Base-by-base conservation (phyloP, 1,140 invertebrate genomes). In the Radopholus similis region DNA sequence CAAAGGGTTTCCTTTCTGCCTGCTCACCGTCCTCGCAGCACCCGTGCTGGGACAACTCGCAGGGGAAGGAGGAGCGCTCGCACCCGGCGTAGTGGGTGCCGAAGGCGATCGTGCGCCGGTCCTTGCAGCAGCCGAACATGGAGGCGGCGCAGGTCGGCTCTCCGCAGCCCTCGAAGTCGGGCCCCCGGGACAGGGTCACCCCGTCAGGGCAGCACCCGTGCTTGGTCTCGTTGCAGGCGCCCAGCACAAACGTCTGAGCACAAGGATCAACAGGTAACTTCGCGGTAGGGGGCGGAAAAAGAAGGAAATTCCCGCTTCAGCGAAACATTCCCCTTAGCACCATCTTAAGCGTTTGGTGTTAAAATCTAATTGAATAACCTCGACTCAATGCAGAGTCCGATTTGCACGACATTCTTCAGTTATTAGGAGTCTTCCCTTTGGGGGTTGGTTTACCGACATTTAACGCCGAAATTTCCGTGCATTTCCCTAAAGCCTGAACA, bases 11-110 rank as follows among this genome's bases (percentile, higher is more conserved):
- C n/a, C n/a, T n/a, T n/a, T n/a, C n/a, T n/a, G n/a, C n/a, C n/a
- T n/a, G n/a, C n/a, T n/a, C n/a, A n/a, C n/a, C 88, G 83, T 94
- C 91, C 37, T 88, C 87, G 79, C 92, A 94, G 80, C 92, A 95
- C 26, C 91, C 90, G 82, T 86, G 90, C 37, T 62, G 64, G 1
- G 78, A 75, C 11, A 76, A 34, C 56, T 83, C 68, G 62, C 85
- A 85, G 28, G 87, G 79, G 74, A 82, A 82, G 82, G 59, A 72
- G 15, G 72, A 81, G 68, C 81, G 44, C 49, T 78, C 75, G 56
- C 77, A 83, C 40, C 81, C 82, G 60, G 60, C 62, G 47, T 73
- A 82, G 67, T 77, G 77, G 35, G 78, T 58, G 56, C 75, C 77
- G 54, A 83, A 83, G 18, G 74, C 80, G 57, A 82, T 83, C 18